Percentiles rank a stretch among this genome's conserved stretches.
These are phyloP conservation scores for Coendou prehensilis DNA, from an alignment of 2,797 vertebrate species.

Conservation along the genomic window DNA sequence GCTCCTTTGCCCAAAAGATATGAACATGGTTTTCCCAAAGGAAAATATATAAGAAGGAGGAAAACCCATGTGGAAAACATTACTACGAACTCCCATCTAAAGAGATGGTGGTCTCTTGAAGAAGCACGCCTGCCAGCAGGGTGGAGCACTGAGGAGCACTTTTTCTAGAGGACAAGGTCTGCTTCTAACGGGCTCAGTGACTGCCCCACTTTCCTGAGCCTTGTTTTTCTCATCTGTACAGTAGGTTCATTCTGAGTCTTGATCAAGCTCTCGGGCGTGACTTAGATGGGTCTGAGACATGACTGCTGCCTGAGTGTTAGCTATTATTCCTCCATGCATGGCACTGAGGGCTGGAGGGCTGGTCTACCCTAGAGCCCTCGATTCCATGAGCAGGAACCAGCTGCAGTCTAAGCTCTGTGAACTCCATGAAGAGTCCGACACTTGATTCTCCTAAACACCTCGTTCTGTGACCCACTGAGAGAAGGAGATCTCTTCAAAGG, in stretches of 20 bases:
- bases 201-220: background rate
- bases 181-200: background rate
- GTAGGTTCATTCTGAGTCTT: constrained; percentile 21
- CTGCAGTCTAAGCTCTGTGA: background rate
- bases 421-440: background rate
- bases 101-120: background rate
- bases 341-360: background rate
- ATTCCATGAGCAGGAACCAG: background rate
- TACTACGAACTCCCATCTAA: background rate
- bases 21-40: background rate
- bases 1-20: background rate
- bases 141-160: background rate
- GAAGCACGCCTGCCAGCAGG: too few species aligned
- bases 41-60: background rate
- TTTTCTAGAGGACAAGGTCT: background rate
- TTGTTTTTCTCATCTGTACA: background rate
- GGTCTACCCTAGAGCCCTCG: background rate
- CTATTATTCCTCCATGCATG: background rate
- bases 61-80: background rate
- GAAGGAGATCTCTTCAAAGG: background rate
- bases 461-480: background rate
- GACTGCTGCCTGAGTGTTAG: background rate
- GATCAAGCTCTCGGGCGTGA: background rate
- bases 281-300: background rate
- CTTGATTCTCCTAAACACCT: background rate